These are phyloP conservation scores for Acanthopagrus latus DNA, from an alignment of 2,797 vertebrate species.

Conservation along the genomic window DNA sequence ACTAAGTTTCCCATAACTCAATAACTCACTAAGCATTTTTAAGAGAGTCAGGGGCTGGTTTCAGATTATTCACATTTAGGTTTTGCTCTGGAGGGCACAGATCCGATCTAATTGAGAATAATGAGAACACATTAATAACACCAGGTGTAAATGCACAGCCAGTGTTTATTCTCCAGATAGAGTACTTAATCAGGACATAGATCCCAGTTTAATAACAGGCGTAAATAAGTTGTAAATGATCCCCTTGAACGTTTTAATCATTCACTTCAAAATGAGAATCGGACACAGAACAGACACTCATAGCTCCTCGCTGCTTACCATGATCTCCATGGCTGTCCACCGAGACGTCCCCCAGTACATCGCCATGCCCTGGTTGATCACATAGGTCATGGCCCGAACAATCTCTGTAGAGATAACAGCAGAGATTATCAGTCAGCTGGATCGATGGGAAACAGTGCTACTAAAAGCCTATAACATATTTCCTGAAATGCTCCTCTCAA, in stretches of 20 bases:
- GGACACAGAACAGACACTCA: neutral
- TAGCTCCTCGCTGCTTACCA: constrained; percentile 84
- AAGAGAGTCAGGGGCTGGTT: too few relatives aligned
- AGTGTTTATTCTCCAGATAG: too few relatives aligned
- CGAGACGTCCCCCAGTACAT: constrained; percentile 99
- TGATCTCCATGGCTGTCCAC: constrained; percentile 99
- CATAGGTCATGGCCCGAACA: constrained; percentile 97
- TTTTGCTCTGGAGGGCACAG: too few relatives aligned
- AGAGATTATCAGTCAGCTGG: neutral
- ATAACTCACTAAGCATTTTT: too few relatives aligned
- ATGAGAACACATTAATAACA: too few relatives aligned
- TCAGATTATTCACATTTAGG: too few relatives aligned
- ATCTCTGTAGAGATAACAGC: constrained; percentile 87
- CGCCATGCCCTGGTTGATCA: constrained; percentile 98
- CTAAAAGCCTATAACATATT: neutral
- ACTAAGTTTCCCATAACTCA: too few relatives aligned
- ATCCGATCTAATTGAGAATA: too few relatives aligned
- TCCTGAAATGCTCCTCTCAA: neutral
- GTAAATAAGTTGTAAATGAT: neutral
- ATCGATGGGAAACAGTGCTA: neutral
- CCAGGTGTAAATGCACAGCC: too few relatives aligned
- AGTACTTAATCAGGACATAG: too few relatives aligned
- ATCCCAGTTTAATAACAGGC: too few relatives aligned
- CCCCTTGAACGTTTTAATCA: neutral
- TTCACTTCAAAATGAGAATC: too few relatives aligned